These are phyloP conservation scores for Limonius californicus DNA, from an alignment of 1,140 invertebrate species.

Conservation along the genomic window DNA sequence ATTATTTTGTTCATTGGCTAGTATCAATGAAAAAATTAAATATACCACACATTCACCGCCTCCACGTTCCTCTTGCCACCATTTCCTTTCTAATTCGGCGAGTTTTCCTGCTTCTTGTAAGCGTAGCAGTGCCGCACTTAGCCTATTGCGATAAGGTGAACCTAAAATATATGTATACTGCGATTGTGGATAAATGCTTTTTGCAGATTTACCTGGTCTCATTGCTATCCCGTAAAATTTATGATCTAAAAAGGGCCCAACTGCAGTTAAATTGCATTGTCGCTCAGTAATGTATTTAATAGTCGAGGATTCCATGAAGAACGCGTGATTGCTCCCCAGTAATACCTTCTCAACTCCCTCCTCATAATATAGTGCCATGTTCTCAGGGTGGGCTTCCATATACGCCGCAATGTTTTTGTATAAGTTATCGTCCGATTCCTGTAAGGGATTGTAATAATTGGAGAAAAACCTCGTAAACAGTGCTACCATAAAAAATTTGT, in stretches of 20 bases:
- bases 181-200: too few relatives aligned
- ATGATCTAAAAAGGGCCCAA: constrained; percentile 67
- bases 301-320: constrained; percentile 73
- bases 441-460: too few relatives aligned
- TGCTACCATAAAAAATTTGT: constrained; percentile 44
- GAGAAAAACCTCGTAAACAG: too few relatives aligned
- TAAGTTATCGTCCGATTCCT: constrained; percentile 59
- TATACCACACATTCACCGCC: constrained; percentile 58
- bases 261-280: constrained; percentile 64
- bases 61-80: constrained; percentile 75
- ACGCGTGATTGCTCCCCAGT: constrained; percentile 57
- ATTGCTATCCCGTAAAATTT: constrained; percentile 85
- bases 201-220: constrained; percentile 58
- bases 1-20: too few relatives aligned
- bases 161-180: constrained; percentile 50
- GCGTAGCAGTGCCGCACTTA: constrained; percentile 73
- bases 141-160: constrained; percentile 66
- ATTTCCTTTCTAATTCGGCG: constrained; percentile 75
- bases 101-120: constrained; percentile 77
- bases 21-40: background rate
- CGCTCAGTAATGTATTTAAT: constrained; percentile 68
- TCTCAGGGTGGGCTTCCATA: constrained; percentile 60
- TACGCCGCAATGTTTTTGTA: constrained; percentile 72
- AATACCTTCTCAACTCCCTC: constrained; percentile 67
- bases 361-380: constrained; percentile 63